A percentile compares a stretch with the other conserved stretches of the same genome.
These are phyloP conservation scores for Perca flavescens DNA, from an alignment of 2,113 vertebrate species.

Conservation along the genomic window DNA sequence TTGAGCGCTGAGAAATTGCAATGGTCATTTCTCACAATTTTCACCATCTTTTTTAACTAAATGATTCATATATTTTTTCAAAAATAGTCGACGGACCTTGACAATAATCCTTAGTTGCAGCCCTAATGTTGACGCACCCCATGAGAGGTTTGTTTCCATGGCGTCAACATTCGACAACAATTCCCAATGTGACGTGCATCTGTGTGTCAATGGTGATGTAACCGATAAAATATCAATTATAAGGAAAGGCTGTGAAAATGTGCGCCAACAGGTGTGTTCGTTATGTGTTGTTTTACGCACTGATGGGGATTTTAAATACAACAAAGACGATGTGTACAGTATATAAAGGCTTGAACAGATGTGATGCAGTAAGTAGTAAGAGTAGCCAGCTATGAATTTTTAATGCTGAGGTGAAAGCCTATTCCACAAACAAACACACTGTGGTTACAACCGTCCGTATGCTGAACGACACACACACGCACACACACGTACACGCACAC, in stretches of 20 bases:
- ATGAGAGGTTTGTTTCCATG: slow-evolving; percentile 12
- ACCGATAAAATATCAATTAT: background rate
- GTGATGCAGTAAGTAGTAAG: background rate
- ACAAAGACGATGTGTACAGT: background rate
- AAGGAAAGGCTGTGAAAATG: background rate
- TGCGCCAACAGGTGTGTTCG: background rate
- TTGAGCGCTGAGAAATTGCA: background rate
- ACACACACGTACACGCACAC: slow-evolving; percentile 10
- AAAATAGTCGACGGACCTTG: background rate
- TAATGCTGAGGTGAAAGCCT: slow-evolving; percentile 58
- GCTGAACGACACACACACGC: background rate
- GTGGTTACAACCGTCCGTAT: slow-evolving; percentile 21
- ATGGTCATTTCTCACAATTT: background rate
- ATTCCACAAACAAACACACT: slow-evolving; percentile 45
- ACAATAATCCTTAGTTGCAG: background rate
- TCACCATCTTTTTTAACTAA: no score
- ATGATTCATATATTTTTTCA: background rate
- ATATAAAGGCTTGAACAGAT: slow-evolving; percentile 2
- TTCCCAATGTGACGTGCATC: background rate
- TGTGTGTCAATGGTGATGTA: background rate
- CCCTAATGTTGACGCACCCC: background rate
- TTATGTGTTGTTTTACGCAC: background rate
- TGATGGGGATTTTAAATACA: background rate
- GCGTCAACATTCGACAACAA: slow-evolving; percentile 5
- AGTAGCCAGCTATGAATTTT: slow-evolving; percentile 49